A percentile compares a stretch with the other conserved stretches of the same genome.
Evolutionary conservation across 2,113 vertebrate genomes (phyloP).

Genomic region (Atrichornis clamosus): DNA sequence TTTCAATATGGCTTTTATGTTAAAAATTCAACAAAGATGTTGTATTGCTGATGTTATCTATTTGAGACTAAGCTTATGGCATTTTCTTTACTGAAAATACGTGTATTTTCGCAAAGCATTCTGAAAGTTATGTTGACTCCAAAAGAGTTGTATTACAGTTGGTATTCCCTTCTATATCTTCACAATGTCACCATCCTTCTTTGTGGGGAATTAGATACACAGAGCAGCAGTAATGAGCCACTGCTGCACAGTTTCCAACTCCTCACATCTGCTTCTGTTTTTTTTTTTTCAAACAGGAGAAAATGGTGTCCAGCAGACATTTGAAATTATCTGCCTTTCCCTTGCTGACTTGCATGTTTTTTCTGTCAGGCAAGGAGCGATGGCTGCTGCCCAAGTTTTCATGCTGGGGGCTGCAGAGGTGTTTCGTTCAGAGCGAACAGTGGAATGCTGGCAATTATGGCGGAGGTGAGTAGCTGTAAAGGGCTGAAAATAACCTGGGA

Average conservation of each 20-base stretch:
- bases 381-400: background rate
- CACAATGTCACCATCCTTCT: background rate
- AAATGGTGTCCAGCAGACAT: background rate
- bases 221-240: background rate
- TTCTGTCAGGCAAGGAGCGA: background rate
- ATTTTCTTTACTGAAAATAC: background rate
- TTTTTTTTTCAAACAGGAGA: background rate
- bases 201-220: background rate
- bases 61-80: accelerated
- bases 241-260: background rate
- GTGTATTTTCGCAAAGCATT: background rate
- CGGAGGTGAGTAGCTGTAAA: background rate
- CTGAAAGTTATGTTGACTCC: background rate
- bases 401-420: background rate
- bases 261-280: background rate
- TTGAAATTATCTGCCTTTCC: background rate
- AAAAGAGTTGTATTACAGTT: background rate
- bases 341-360: background rate
- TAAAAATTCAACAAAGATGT: background rate
- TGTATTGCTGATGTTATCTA: background rate
- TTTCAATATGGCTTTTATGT: background rate
- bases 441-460: background rate
- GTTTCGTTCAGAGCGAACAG: accelerated
- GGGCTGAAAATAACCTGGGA: background rate
- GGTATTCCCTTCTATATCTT: background rate